Percentiles rank a stretch among this genome's conserved stretches.
These are phyloP conservation scores for Galeopterus variegatus DNA, from an alignment of 2,113 vertebrate genomes.

Conservation along the genomic window DNA sequence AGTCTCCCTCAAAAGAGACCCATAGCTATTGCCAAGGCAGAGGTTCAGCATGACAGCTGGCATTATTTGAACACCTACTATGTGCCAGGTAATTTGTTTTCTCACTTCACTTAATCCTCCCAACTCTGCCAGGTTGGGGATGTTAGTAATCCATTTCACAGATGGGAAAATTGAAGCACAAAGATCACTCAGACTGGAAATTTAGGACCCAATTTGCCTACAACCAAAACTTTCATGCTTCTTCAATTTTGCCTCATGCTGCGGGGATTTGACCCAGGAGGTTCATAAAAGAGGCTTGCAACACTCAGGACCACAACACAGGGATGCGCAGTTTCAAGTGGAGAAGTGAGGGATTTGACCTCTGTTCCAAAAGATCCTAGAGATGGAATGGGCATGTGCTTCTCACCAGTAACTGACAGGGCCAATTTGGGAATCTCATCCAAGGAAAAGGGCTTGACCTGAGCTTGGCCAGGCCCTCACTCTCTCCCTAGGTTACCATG, in stretches of 20 bases:
- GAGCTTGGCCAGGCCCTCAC: fast-evolving
- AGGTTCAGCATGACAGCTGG: neutral
- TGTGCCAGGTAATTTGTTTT: neutral
- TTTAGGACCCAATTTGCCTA: neutral
- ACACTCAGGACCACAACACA: no score
- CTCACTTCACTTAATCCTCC: neutral
- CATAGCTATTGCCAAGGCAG: neutral
- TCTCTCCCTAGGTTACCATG: neutral
- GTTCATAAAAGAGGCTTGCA: neutral
- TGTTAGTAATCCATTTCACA: neutral
- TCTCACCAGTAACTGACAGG: neutral
- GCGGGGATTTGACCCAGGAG: neutral
- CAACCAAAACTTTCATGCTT: neutral
- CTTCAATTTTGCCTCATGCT: neutral
- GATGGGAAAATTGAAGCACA: neutral
- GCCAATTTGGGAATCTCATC: neutral
- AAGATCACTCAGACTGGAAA: neutral
- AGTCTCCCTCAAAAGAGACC: neutral
- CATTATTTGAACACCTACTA: neutral
- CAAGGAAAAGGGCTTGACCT: neutral
- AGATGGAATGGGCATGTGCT: neutral
- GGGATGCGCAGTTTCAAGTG: neutral
- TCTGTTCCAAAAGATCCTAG: neutral
- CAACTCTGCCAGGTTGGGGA: neutral
- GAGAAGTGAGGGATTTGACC: neutral